A percentile compares a stretch with the other conserved stretches of the same genome.
Conservation (phyloP, 2,888 invertebrate genomes). For the Callyntrura guangdongensis region DNA sequence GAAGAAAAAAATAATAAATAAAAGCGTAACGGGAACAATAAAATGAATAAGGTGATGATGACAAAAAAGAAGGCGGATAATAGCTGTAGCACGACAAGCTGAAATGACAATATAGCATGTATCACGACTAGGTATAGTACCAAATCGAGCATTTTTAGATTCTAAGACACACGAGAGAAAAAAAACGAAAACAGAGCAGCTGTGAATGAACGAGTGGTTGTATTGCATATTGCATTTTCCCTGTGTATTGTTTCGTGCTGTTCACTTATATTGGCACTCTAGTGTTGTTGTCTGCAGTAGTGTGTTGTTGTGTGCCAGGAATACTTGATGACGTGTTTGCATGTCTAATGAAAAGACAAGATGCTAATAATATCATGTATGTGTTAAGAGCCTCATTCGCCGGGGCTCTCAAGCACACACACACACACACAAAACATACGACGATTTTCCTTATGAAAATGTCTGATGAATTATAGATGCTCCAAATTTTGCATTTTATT, state of each 20-base stretch:
- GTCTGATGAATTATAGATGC: constrained; percentile 71
- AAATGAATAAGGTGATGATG: constrained; percentile 55
- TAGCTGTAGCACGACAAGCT: constrained; percentile 44
- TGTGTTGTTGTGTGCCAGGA: constrained; percentile 53
- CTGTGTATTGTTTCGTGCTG: background rate
- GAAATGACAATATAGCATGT: constrained; percentile 7
- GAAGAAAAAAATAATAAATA: constrained; percentile 23
- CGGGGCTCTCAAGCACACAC: no score
- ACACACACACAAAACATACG: background rate
- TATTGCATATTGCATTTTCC: constrained; percentile 5
- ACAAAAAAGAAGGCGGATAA: constrained; percentile 6
- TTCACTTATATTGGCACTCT: no score
- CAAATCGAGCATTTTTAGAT: constrained; percentile 15
- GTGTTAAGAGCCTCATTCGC: no score
- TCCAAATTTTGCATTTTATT: constrained; percentile 77
- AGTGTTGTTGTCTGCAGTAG: background rate
- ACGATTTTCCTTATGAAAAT: background rate
- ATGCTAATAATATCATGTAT: constrained; percentile 34
- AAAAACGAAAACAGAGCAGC: background rate
- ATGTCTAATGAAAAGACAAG: constrained; percentile 59
- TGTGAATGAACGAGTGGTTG: background rate
- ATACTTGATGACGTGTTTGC: constrained; percentile 75
- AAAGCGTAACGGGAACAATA: background rate
- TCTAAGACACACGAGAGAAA: constrained; percentile 16
- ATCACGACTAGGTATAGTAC: background rate